Evolutionary conservation across 2,888 invertebrate genomes (phyloP).

Genomic region (Elysia crispata): DNA sequence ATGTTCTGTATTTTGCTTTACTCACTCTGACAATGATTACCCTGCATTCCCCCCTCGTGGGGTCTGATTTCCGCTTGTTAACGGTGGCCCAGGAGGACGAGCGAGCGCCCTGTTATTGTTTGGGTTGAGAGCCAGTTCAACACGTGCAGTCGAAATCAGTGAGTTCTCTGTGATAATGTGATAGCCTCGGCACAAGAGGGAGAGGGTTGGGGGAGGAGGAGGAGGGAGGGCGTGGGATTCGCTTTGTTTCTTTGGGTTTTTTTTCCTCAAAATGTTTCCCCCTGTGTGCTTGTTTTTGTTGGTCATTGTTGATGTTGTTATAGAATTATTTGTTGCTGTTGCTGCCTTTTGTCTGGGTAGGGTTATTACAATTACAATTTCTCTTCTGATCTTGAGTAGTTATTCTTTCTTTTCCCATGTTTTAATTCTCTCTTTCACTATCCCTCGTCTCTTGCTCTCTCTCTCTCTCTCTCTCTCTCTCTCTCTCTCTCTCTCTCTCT

Average conservation of each 20-base stretch:
- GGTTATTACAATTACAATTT: not conserved
- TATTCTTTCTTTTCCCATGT: not conserved
- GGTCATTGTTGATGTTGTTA: not conserved
- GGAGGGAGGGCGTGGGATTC: too few species aligned
- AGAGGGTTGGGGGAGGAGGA: too few species aligned
- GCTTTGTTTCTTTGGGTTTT: not conserved
- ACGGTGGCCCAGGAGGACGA: too few species aligned
- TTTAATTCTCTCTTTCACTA: not conserved
- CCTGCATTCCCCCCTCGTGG: not conserved
- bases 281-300: not conserved
- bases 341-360: not conserved
- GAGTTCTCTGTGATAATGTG: too few species aligned
- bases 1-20: not conserved
- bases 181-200: too few species aligned
- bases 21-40: not conserved
- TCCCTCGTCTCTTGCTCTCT: slow-evolving; percentile 1
- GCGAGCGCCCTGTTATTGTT: not conserved
- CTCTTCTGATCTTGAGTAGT: not conserved
- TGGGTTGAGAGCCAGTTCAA: not conserved
- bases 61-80: not conserved
- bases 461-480: slow-evolving; percentile 24
- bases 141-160: not conserved
- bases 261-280: not conserved
- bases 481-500: slow-evolving; percentile 11
- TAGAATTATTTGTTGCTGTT: not conserved